Percentiles rank a stretch among this genome's conserved stretches.
These are phyloP conservation scores for Pelmatolapia mariae DNA, from an alignment of 2,113 vertebrate species.

Conservation along the genomic window DNA sequence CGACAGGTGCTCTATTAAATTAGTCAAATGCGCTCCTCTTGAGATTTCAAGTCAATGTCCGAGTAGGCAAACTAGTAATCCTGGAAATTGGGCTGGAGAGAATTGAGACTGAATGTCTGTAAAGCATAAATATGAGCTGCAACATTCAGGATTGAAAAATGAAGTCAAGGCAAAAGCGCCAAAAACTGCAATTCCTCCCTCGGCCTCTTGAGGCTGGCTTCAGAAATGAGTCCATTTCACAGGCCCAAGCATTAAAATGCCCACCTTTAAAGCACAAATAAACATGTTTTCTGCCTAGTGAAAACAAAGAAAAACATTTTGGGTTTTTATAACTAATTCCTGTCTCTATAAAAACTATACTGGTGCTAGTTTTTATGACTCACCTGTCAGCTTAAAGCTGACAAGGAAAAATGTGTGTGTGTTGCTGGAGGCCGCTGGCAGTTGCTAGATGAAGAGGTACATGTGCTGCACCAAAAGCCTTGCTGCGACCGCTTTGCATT, in stretches of 20 bases:
- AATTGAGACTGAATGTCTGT: neutral
- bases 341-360: neutral
- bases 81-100: neutral
- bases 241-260: neutral
- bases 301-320: neutral
- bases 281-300: neutral
- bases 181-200: neutral
- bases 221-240: neutral
- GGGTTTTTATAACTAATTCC: neutral
- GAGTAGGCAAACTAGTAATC: neutral
- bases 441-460: neutral
- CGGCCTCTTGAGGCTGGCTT: neutral
- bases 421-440: neutral
- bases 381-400: neutral
- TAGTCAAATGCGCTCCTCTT: neutral
- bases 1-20: neutral
- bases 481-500: neutral
- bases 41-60: neutral
- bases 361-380: neutral
- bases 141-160: neutral
- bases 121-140: neutral
- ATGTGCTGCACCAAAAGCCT: neutral
- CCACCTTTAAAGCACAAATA: neutral
- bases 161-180: neutral
- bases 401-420: neutral